These are phyloP conservation scores for Bufotes viridis DNA, from an alignment of 2,797 vertebrate genomes.

Conservation along the genomic window DNA sequence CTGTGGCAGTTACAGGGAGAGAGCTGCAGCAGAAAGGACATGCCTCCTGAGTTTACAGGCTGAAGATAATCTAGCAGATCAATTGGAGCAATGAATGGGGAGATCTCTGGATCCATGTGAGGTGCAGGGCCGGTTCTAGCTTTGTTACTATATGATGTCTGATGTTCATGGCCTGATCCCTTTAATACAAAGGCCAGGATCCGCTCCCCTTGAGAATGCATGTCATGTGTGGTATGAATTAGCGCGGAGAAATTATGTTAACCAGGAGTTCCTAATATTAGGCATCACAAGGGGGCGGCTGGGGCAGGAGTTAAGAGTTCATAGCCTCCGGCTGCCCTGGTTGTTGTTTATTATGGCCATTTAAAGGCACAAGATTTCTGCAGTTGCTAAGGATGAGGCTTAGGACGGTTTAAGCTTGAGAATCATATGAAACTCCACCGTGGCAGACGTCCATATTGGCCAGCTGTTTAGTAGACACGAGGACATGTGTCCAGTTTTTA, in stretches of 20 bases:
- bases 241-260: conserved; percentile 56
- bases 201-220: conserved; percentile 16
- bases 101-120: no score
- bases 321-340: conserved; percentile 50
- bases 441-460: conserved; percentile 75
- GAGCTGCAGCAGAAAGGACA: no score
- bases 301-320: conserved; percentile 66
- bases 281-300: conserved; percentile 69
- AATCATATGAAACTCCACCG: conserved; percentile 69
- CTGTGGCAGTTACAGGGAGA: no score
- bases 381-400: conserved; percentile 69
- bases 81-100: no score
- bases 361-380: conserved; percentile 71
- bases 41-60: no score
- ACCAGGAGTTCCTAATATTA: conserved; percentile 72
- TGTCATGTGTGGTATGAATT: conserved; percentile 33
- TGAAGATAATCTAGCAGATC: no score
- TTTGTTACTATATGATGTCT: no score
- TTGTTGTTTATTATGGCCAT: conserved; percentile 68
- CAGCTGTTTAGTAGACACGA: conserved; percentile 77
- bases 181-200: not conserved
- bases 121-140: no score
- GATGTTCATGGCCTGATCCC: no score
- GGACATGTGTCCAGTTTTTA: conserved; percentile 74
- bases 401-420: conserved; percentile 69